Base-by-base conservation (phyloP, 1,140 invertebrate species). In the Apolygus lucorum region DNA sequence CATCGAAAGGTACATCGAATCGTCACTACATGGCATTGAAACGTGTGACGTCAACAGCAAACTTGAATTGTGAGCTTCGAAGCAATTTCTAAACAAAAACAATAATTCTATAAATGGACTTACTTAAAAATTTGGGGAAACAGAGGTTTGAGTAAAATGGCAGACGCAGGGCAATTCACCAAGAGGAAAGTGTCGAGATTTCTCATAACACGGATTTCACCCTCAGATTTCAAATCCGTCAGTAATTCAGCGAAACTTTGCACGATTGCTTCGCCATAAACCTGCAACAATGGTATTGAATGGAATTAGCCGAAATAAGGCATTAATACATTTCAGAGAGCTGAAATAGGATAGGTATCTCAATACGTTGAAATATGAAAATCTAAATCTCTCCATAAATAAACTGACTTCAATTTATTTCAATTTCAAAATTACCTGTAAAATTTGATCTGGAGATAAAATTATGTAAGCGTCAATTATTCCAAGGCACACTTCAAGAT, bases 401-500 rank as follows among this genome's bases (percentile, higher is more conserved):
- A n/a, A n/a, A n/a, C n/a, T n/a, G n/a, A n/a, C n/a, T n/a, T n/a
- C n/a, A n/a, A n/a, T n/a, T n/a, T n/a, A n/a, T n/a, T n/a, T n/a
- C n/a, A n/a, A n/a, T n/a, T n/a, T n/a, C n/a, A n/a, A 65, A 49
- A 42, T 70, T 70, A 88, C 88, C 71, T 85, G 82, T 72, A 95
- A 82, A 76, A 94, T 93, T 73, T 89, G 84, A 75, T 87, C 84
- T 0, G 91, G 90, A 74, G 86, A 88, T 2, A 96, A 80, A n/a
- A 95, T 78, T 0, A 93, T 83, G 77, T 95, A 95, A 1, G 88
- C 89, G 77, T 91, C 85, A 73, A 90, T 88, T 75, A 96, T 89
- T 73, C 88, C 86, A 13, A 94, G 81, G 74, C 90, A 90, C 27
- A 86, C 84, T 70, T 86, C 81, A 1, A 95, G 81, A 77, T 91